Evolutionary conservation across 1,140 invertebrate species (phyloP), one percentile per base, ranked within the genome.

Genomic region (Holotrichia oblita): DNA sequence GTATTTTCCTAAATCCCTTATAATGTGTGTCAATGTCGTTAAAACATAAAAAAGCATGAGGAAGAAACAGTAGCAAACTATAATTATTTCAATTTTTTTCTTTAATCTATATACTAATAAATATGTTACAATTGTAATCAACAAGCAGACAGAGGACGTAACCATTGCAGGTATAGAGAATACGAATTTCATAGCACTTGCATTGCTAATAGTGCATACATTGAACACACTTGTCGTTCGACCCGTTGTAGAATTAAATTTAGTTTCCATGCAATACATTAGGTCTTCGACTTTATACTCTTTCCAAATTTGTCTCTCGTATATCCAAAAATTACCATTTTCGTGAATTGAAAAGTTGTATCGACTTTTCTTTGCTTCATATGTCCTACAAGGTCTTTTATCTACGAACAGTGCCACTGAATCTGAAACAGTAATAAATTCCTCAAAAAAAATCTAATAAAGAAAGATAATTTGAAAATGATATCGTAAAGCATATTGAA

Each of bases 221-320:
- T 69, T 24, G 27, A 69, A 69, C 6, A 69, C 22, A 27, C 22
- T 24, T 69, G 17, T 24, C 0, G 61, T 8, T 27, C 12, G 20
- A 17, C 22, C 22, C 61, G 61, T 69, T 24, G 61, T 27, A 0
- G 22, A 24, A 27, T 69, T 69, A 27, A 69, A 69, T 14, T 27
- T 24, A 3, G 61, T 69, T 22, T 69, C 61, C 61, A 69, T 69
- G 61, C 61, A 69, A 14, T 69, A 69, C 61, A 69, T 69, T 14
- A 69, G 22, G 17, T 69, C 17, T 3, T 69, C 61, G 0, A 69
- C 61, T 69, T 69, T 69, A 12, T 69, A 69, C 14, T 69, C 61
- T 34, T 69, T 69, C 61, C 61, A 69, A 69, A 69, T 22, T 22
- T 9, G 20, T 27, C 61, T 69, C 22, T 69, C 61, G 61, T 22